Conservation (phyloP, 1,140 invertebrate species). For the Drosophila nebulosa region DNA sequence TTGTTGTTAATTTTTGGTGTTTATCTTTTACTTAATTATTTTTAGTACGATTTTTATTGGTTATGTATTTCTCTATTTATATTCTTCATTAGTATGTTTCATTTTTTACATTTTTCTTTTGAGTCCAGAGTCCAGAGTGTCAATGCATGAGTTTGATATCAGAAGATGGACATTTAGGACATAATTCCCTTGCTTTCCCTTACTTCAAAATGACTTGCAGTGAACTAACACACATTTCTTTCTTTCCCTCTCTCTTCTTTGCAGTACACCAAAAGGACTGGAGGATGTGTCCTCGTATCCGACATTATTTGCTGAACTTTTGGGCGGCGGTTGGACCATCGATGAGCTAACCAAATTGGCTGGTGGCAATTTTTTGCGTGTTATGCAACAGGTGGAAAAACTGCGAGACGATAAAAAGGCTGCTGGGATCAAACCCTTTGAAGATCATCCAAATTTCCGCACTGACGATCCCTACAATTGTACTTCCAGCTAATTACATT, state of each 20-base stretch:
- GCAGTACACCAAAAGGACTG: conserved; percentile 90
- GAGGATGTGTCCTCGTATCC: conserved; percentile 96
- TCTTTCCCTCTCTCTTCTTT: conserved; percentile 28
- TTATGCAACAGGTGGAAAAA: conserved; percentile 84
- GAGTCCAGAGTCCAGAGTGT: no score
- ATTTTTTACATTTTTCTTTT: no score
- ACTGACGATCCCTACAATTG: conserved; percentile 80
- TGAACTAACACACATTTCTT: no score
- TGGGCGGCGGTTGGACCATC: conserved; percentile 91
- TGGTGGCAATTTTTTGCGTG: conserved; percentile 92
- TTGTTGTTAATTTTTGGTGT: no score
- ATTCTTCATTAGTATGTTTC: no score
- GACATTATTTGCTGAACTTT: conserved; percentile 90
- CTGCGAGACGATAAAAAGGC: conserved; percentile 71
- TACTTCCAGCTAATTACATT: conserved; percentile 77
- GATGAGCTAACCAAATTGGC: conserved; percentile 93
- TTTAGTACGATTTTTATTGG: no score
- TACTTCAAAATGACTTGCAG: no score
- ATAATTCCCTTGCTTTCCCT: no score
- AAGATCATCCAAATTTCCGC: conserved; percentile 80
- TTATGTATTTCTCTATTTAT: no score
- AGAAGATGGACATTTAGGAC: no score
- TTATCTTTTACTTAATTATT: no score
- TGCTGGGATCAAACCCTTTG: conserved; percentile 69
- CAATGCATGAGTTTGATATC: no score